phyloP scores from a whole-genome alignment of 2,888 invertebrate species.

The Rhagium mordax region DNA sequence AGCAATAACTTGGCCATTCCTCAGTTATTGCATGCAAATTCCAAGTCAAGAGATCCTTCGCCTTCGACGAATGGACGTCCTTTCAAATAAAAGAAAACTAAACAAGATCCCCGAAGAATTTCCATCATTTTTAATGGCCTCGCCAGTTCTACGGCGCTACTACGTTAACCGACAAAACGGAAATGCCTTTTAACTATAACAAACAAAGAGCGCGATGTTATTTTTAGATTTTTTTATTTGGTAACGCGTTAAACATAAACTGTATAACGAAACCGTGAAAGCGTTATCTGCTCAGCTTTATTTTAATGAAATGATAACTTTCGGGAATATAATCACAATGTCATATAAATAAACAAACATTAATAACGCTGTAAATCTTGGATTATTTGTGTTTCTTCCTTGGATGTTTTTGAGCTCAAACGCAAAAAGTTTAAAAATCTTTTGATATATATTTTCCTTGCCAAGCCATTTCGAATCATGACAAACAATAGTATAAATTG shows the following conservation, averaged over 20 bases:
- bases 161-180: conserved; percentile 23
- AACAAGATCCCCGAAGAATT: conserved; percentile 29
- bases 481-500: neutral
- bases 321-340: conserved; percentile 34
- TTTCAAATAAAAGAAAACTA: conserved; percentile 24
- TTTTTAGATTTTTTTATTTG: conserved; percentile 32
- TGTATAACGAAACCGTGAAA: neutral
- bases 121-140: conserved; percentile 18
- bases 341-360: conserved; percentile 46
- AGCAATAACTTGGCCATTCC: conserved; percentile 58
- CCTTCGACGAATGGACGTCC: conserved; percentile 17
- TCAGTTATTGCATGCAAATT: conserved; percentile 68
- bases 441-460: conserved; percentile 3
- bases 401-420: conserved; percentile 32
- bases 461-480: neutral
- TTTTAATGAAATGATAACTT: conserved; percentile 42
- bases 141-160: conserved; percentile 19
- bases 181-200: conserved; percentile 26
- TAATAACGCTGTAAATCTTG: conserved; percentile 47
- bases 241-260: conserved; percentile 22
- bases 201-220: conserved; percentile 29
- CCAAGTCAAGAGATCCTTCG: conserved; percentile 55
- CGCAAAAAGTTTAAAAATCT: conserved; percentile 1
- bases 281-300: conserved; percentile 30
- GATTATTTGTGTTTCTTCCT: conserved; percentile 47